Evolutionary conservation across 2,797 vertebrate species (phyloP), one percentile per base, ranked within the genome.

Genomic region (Poeciliopsis turneri): DNA sequence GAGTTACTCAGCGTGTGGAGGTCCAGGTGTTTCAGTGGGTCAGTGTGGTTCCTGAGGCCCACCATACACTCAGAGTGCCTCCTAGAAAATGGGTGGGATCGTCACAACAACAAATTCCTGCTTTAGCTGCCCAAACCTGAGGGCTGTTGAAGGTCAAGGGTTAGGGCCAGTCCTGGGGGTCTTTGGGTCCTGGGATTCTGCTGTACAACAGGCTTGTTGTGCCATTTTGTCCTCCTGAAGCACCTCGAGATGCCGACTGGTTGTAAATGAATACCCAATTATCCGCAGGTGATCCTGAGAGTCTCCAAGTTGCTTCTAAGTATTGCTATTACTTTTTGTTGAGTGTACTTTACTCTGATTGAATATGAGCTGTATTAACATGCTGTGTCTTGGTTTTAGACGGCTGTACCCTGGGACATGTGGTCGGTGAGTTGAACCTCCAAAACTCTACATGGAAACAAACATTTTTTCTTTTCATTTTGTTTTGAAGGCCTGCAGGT

Each of bases 361-460:
- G 10, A 66, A 39, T 39, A 1, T 18, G 15, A 28, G 16, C 7
- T 10, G 20, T 28, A 55, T 71, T 68, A 69, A 59, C 47, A 55
- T 84, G 47, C 5, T 4, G 72, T 92, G 2, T 86, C 86, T 80
- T 76, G 47, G 78, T 93, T 94, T 81, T 90, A 99, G 98, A 97
- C 97, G 30, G 91, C 92, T 2, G 94, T 99, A 57, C 97, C 98
- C 0, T 99, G 98, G 98, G 98, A 99, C 85, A 94, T 99, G 41
- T 99, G 98, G 98, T 95, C 97, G 96, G 98, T 99, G 95, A 97
- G 97, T 94, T 76, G 36, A 11, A 28, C 15, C 53, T 47, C 30
- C 72, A 5, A 33, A 46, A 53, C 1, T 55, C 36, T 41, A 64
- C 13, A 16, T 36, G n/a, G 30, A 61, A 61, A 15, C 59, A 30